Evolutionary conservation across 2,797 vertebrate species (phyloP).

Genomic region (Myotis myotis): DNA sequence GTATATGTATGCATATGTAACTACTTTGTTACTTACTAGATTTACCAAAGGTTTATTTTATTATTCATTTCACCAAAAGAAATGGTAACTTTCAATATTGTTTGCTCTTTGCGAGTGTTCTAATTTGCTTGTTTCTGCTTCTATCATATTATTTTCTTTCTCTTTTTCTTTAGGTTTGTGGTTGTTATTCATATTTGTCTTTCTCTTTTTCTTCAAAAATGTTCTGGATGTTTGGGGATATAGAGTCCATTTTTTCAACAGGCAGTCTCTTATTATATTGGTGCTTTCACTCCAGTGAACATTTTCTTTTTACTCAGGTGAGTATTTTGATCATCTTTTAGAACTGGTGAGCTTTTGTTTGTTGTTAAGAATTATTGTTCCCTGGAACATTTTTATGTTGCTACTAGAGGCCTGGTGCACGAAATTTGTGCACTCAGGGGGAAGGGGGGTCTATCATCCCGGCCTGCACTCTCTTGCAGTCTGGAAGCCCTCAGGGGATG

Average conservation of each 20-base stretch:
- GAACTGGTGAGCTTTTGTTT: background rate
- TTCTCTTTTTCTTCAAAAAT: background rate
- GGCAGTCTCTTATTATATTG: background rate
- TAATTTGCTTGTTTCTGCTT: background rate
- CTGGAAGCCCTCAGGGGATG: too few species aligned
- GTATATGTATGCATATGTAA: background rate
- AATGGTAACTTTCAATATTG: background rate
- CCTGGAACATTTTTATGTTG: background rate
- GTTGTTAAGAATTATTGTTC: background rate
- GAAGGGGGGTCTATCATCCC: too few species aligned
- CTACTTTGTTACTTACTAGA: background rate
- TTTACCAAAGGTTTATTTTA: background rate
- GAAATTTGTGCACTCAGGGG: too few species aligned
- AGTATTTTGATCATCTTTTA: background rate
- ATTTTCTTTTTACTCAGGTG: background rate
- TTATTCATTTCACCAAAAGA: background rate
- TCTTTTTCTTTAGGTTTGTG: background rate
- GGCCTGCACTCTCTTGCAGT: too few species aligned
- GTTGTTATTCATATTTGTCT: background rate
- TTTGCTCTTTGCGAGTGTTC: background rate
- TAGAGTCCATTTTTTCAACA: background rate
- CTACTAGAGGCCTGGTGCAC: background rate
- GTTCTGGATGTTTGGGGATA: background rate
- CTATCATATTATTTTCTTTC: background rate
- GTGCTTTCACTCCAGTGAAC: background rate